Evolutionary conservation across 2,113 vertebrate genomes (phyloP).

Genomic region (Prinia subflava): DNA sequence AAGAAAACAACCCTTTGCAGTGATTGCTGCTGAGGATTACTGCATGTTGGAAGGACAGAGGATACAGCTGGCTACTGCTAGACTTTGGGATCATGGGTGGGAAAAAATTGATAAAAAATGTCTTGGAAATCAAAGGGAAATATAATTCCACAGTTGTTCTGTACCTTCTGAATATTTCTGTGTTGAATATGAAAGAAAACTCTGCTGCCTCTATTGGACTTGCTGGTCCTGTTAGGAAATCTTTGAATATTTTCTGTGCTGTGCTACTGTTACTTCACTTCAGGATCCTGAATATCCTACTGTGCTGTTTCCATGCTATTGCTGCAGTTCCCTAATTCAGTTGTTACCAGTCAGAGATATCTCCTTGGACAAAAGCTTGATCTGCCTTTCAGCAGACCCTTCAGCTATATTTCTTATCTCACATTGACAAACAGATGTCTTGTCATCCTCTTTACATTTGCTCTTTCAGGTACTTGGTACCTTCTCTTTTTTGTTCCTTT

Average conservation of each 20-base stretch:
- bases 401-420: background rate
- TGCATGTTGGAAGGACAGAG: background rate
- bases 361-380: background rate
- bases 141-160: background rate
- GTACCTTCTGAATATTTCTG: background rate
- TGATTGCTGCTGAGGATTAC: background rate
- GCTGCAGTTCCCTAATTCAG: background rate
- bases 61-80: background rate
- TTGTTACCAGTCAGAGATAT: background rate
- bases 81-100: background rate
- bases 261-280: background rate
- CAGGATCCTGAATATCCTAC: background rate
- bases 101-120: background rate
- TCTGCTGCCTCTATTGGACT: background rate
- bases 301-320: background rate
- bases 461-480: background rate
- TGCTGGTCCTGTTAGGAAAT: background rate
- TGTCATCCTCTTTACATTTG: background rate
- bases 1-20: background rate
- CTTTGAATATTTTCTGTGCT: background rate
- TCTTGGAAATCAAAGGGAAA: background rate
- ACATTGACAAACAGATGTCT: background rate
- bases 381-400: background rate
- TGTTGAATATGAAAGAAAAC: background rate
- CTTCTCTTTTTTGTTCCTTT: background rate